These are phyloP conservation scores for Aspidiotus destructor DNA, from an alignment of 2,888 invertebrate genomes.

Conservation along the genomic window DNA sequence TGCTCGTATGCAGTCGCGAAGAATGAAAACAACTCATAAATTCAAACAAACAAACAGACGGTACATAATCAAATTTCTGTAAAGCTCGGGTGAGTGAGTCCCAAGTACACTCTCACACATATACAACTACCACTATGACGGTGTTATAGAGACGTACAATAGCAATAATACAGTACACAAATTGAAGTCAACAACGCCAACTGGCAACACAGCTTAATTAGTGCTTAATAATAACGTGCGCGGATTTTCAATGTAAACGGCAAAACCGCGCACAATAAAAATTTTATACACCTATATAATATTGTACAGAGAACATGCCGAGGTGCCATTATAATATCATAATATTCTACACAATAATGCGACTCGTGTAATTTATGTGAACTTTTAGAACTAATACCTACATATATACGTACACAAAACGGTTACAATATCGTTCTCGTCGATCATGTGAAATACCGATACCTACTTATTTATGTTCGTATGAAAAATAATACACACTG, in stretches of 20 bases:
- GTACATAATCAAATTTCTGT: not conserved
- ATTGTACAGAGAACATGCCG: too few species aligned
- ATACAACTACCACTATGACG: slow-evolving; percentile 4
- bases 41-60: not conserved
- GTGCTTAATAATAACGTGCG: not conserved
- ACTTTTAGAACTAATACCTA: too few species aligned
- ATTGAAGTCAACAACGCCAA: not conserved
- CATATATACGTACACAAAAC: too few species aligned
- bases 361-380: too few species aligned
- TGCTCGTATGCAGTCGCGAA: not conserved
- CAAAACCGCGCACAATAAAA: not conserved
- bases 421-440: too few species aligned
- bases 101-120: not conserved
- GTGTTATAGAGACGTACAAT: not conserved
- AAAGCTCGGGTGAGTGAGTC: not conserved
- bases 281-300: not conserved
- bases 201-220: slow-evolving; percentile 4
- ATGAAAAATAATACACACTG: too few species aligned
- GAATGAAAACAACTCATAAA: not conserved
- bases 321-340: too few species aligned
- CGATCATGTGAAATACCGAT: too few species aligned
- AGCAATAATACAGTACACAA: not conserved
- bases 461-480: too few species aligned
- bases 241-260: slow-evolving; percentile 1
- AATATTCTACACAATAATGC: too few species aligned